Evolutionary conservation across 2,797 vertebrate genomes (phyloP).

Genomic region (Pelodytes ibericus): DNA sequence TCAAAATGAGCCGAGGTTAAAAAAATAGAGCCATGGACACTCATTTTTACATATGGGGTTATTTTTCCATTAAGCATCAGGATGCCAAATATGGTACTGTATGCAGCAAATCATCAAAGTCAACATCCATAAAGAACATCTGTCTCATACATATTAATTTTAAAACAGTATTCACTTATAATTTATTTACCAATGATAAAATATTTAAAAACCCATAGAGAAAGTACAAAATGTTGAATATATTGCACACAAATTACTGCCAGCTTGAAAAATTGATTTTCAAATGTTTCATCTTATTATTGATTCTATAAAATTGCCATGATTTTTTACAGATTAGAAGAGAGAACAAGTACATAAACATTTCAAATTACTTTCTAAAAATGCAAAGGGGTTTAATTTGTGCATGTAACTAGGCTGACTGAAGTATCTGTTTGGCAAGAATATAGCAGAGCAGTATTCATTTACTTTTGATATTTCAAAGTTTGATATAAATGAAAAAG

Average conservation of each 20-base stretch:
- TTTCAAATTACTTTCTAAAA: no score
- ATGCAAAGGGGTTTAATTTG: no score
- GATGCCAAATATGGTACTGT: not conserved
- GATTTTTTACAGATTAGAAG: no score
- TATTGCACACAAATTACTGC: not conserved
- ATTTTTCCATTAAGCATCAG: not conserved
- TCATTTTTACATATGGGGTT: not conserved
- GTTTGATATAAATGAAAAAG: no score
- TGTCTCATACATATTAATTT: slow-evolving; percentile 6
- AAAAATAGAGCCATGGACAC: not conserved
- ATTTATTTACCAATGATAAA: slow-evolving; percentile 6
- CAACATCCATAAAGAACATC: slow-evolving; percentile 5
- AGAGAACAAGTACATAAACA: no score
- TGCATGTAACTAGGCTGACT: not conserved
- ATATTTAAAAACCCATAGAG: not conserved
- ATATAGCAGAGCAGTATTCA: no score
- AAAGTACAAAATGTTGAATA: not conserved
- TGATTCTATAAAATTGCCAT: not conserved
- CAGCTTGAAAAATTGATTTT: not conserved
- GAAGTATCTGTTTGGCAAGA: no score
- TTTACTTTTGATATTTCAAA: no score
- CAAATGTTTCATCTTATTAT: not conserved
- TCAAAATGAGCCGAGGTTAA: not conserved
- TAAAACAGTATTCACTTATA: not conserved
- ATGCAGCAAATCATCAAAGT: not conserved